Evolutionary conservation across 2,888 invertebrate species (phyloP), one percentile per base, ranked within the genome.

Genomic region (Horisme vitalbata): DNA sequence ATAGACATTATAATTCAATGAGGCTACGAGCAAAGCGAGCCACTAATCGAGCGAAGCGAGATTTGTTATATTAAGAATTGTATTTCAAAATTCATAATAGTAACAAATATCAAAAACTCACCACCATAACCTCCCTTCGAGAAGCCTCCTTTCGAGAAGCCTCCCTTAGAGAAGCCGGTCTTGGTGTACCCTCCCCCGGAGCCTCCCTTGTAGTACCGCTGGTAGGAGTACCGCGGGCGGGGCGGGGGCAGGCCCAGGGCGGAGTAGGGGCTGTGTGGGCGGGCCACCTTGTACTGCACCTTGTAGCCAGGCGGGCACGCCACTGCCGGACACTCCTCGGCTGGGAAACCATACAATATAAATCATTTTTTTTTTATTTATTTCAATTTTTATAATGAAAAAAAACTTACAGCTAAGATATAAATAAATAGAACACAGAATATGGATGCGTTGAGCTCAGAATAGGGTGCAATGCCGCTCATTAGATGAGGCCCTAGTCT

Each of bases 281-380:
- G 66, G 41, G 12, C 92, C 0, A 60, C 45, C 0, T 32, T 93
- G 55, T 68, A 70, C 20, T 90, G 81, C 0, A 93, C 80, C 23
- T 87, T 84, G 75, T 94, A 94, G 18, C 91, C 92, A 0, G 90
- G 89, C 0, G 93, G 93, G 63, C 95, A 95, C 33, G 80, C 70
- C 2, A 91, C 88, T 32, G 75, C 71, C 0, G 91, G 91, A 57
- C 92, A 92, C 27, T 88, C 76, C 45, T 59, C 26, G 0, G 84
- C 86, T 86, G 69, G 61, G 61, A 32, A 18, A 27, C 14, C 18
- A 18, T 5, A 18, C 1, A 4, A 18, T 18, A 3, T 23, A 23
- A 23, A 1, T 34, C 6, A 1, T 13, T 14, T n/a, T n/a, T n/a
- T n/a, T n/a, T n/a, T n/a, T n/a, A n/a, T n/a, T n/a, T n/a, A n/a